phyloP scores from a whole-genome alignment of 2,888 invertebrate species.

The Peribatodes rhomboidaria region DNA sequence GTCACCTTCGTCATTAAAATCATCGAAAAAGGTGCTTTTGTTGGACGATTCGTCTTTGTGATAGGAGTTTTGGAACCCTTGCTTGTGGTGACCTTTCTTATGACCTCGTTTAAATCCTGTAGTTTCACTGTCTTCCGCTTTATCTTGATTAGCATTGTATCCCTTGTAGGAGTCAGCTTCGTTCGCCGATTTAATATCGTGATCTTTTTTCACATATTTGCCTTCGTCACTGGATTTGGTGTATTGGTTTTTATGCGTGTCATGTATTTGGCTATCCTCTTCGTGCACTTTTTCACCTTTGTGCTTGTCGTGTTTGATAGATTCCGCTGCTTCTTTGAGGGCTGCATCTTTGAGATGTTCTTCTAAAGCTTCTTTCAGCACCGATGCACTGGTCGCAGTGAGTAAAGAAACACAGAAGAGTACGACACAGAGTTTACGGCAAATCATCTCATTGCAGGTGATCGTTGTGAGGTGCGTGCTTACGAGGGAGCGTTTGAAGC shows the following conservation, averaged over 20 bases:
- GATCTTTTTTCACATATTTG: conserved; percentile 81
- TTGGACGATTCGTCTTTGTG: conserved; percentile 90
- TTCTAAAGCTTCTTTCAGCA: conserved; percentile 78
- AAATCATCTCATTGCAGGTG: conserved; percentile 72
- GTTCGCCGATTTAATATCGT: conserved; percentile 74
- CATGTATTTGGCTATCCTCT: conserved; percentile 73
- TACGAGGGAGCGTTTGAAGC: conserved; percentile 53
- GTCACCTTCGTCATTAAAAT: conserved; percentile 83
- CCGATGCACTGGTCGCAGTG: conserved; percentile 66
- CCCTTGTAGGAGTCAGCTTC: conserved; percentile 80
- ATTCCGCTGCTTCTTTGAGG: conserved; percentile 75
- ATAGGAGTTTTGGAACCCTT: conserved; percentile 90
- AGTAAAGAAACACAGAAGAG: conserved; percentile 66
- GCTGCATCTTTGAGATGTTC: conserved; percentile 80
- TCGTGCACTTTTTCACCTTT: conserved; percentile 81
- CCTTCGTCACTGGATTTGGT: conserved; percentile 80
- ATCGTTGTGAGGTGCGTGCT: conserved; percentile 58
- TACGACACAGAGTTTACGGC: conserved; percentile 56
- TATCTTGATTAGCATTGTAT: conserved; percentile 75
- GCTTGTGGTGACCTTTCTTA: conserved; percentile 90
- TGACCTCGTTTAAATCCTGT: conserved; percentile 82
- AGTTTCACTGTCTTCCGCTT: conserved; percentile 76
- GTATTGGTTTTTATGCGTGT: conserved; percentile 77
- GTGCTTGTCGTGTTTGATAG: conserved; percentile 76
- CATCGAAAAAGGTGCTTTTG: conserved; percentile 90